phyloP scores from a whole-genome alignment of 2,113 vertebrate species.

The Podarcis cretensis region DNA sequence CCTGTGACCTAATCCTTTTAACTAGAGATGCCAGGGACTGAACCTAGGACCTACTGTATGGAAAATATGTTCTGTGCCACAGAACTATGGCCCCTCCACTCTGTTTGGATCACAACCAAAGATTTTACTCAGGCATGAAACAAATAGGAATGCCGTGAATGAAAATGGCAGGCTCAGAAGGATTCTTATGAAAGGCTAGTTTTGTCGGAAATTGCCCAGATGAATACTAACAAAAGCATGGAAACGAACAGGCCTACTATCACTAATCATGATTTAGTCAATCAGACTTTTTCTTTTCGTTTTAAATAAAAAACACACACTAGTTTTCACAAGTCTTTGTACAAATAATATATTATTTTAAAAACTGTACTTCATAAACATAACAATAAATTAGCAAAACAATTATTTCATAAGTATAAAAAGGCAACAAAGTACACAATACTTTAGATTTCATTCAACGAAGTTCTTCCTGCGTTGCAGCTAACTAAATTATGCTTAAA shows the following conservation, averaged over 20 bases:
- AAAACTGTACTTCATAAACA: slow-evolving; percentile 14
- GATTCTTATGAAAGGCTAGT: background rate
- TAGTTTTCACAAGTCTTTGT: background rate
- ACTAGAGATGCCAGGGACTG: background rate
- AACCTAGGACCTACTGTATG: background rate
- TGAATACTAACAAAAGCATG: background rate
- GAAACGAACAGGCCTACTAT: background rate
- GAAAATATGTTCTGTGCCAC: background rate
- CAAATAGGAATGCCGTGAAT: background rate
- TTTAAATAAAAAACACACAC: background rate
- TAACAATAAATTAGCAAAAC: slow-evolving; percentile 7
- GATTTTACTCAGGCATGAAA: background rate
- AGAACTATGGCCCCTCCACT: background rate
- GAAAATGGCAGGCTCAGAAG: background rate
- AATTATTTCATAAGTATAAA: background rate
- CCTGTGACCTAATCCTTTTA: background rate
- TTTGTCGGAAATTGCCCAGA: background rate
- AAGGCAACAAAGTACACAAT: background rate
- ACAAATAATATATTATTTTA: background rate
- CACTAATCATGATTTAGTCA: background rate
- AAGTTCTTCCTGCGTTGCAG: background rate
- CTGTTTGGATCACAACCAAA: background rate
- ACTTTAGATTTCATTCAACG: background rate
- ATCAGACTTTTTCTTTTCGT: background rate
- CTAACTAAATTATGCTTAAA: too few relatives aligned